Conservation (phyloP, 2,113 vertebrate species). For the Peucedramus taeniatus region DNA sequence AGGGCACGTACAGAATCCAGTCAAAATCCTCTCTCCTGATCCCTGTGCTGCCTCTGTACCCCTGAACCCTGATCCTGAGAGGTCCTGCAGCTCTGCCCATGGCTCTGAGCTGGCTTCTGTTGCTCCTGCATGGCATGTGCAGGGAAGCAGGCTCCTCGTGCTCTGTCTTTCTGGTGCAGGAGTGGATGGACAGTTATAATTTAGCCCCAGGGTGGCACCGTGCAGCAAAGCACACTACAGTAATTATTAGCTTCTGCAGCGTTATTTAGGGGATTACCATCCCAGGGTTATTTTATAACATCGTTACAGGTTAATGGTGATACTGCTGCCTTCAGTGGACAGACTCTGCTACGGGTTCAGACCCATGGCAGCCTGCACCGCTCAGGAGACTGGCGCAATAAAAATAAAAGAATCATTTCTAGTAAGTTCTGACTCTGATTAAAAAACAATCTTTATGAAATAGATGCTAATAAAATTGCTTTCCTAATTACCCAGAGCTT, state of each 20-base stretch:
- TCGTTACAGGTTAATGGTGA: slow-evolving; percentile 50
- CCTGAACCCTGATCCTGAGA: neutral
- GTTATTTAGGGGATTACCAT: slow-evolving; percentile 55
- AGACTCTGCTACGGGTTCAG: slow-evolving; percentile 57
- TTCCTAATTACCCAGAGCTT: slow-evolving; percentile 84
- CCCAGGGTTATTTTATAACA: slow-evolving; percentile 56
- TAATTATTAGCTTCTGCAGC: slow-evolving; percentile 44
- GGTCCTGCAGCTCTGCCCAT: neutral
- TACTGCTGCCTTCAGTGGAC: slow-evolving; percentile 42
- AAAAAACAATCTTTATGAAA: slow-evolving; percentile 86
- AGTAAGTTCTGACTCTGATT: slow-evolving; percentile 85
- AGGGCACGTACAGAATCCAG: neutral
- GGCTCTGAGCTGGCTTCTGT: neutral
- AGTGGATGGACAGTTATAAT: neutral
- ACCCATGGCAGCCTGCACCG: slow-evolving; percentile 36
- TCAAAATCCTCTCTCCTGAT: neutral
- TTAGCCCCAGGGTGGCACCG: slow-evolving; percentile 1
- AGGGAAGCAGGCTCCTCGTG: neutral
- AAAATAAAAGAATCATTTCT: slow-evolving; percentile 76
- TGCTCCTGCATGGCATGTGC: neutral
- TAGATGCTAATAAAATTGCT: slow-evolving; percentile 86
- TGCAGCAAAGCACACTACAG: slow-evolving; percentile 49
- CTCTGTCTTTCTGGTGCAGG: neutral
- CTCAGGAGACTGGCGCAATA: slow-evolving; percentile 62
- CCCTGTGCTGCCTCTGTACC: accelerated